These are phyloP conservation scores for Tetrax tetrax DNA, from an alignment of 2,113 vertebrate species.

Conservation along the genomic window DNA sequence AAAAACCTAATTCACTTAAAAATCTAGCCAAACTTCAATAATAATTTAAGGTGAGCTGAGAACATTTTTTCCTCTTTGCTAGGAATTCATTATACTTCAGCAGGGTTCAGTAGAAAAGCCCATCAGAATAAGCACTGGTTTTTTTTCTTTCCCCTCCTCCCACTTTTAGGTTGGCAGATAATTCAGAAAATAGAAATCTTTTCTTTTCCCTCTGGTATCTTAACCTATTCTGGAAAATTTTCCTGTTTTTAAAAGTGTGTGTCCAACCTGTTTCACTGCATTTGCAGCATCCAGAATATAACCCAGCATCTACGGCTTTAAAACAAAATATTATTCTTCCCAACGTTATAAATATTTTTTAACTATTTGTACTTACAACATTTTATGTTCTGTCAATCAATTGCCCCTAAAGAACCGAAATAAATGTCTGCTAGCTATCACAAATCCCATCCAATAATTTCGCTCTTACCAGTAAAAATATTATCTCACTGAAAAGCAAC, in stretches of 20 bases:
- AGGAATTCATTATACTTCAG: background rate
- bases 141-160: accelerated
- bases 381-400: background rate
- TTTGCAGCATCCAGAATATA: background rate
- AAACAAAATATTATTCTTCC: background rate
- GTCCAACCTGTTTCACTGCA: background rate
- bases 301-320: accelerated
- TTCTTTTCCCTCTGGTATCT: background rate
- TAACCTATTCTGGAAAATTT: background rate
- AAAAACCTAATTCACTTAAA: background rate
- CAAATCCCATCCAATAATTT: background rate
- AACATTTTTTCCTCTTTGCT: background rate
- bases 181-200: background rate
- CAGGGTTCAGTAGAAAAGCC: background rate
- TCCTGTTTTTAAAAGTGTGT: background rate
- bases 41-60: background rate
- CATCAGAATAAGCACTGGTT: background rate
- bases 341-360: background rate
- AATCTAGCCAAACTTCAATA: background rate
- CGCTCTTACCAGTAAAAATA: background rate
- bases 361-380: background rate
- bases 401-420: background rate
- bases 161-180: background rate
- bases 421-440: background rate
- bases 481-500: background rate